phyloP scores from a whole-genome alignment of 2,797 vertebrate species.

The Periparus ater region DNA sequence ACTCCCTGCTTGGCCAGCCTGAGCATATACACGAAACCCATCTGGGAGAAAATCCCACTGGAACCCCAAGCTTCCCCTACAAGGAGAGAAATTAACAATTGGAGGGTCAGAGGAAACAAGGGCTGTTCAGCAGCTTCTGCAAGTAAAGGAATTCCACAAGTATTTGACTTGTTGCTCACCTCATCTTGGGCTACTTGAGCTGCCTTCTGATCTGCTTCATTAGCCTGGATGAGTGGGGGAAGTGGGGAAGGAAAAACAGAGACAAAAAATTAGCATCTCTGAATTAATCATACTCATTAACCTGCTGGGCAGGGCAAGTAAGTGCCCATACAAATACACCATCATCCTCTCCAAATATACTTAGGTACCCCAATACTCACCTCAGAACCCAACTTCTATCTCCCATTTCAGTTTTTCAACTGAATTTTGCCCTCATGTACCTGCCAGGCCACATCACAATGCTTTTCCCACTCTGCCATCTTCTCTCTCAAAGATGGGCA shows the following conservation, averaged over 20 bases:
- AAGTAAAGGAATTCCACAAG: background rate
- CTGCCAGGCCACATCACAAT: background rate
- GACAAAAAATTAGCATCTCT: background rate
- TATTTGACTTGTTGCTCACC: constrained; percentile 73
- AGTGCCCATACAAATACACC: background rate
- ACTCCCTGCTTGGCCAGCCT: background rate
- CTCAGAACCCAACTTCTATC: background rate
- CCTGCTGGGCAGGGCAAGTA: background rate
- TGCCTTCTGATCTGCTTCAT: constrained; percentile 82
- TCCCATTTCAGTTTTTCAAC: background rate
- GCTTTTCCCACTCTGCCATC: background rate
- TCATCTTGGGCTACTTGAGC: constrained; percentile 96
- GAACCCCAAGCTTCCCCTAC: background rate
- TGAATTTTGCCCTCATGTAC: background rate
- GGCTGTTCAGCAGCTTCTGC: background rate
- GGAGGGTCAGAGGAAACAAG: background rate
- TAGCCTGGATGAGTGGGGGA: constrained; percentile 75
- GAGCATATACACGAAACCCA: background rate
- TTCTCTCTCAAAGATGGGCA: background rate
- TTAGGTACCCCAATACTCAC: background rate
- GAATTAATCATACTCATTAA: background rate
- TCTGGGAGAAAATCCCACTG: background rate
- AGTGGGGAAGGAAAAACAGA: background rate
- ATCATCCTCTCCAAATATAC: background rate
- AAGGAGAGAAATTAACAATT: background rate